Evolutionary conservation across 2,888 invertebrate species (phyloP).

Genomic region (Hylaea fasciaria): DNA sequence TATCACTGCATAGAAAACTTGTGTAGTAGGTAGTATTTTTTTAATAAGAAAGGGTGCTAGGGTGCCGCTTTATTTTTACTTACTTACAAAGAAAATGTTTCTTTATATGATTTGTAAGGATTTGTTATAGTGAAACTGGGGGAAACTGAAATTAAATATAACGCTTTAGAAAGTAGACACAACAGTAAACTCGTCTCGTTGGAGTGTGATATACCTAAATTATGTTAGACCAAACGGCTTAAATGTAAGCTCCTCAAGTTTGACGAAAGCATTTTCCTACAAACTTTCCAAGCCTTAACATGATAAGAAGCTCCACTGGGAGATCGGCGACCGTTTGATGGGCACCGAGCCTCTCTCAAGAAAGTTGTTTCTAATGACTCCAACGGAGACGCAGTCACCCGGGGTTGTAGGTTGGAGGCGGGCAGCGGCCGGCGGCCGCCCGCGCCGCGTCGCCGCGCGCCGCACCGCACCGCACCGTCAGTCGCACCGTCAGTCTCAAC

Average conservation of each 20-base stretch:
- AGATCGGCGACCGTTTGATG: neutral
- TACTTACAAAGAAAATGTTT: too few species aligned
- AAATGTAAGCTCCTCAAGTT: neutral
- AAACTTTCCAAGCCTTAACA: neutral
- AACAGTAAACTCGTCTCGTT: neutral
- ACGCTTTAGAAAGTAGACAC: too few species aligned
- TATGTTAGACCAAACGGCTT: neutral
- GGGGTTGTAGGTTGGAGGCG: too few species aligned
- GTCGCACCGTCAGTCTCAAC: too few species aligned
- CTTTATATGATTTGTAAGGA: too few species aligned
- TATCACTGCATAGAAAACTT: too few species aligned
- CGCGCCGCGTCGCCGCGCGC: neutral
- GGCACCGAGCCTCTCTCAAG: neutral
- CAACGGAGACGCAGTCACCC: neutral
- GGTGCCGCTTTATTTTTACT: too few species aligned
- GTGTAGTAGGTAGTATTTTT: too few species aligned
- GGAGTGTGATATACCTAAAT: neutral
- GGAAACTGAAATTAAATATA: too few species aligned
- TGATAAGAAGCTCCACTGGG: neutral
- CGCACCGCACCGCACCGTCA: neutral
- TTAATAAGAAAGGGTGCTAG: too few species aligned
- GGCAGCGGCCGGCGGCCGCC: too few species aligned
- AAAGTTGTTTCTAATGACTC: neutral
- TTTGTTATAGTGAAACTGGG: too few species aligned
- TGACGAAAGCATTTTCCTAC: neutral